Evolutionary conservation across 2,113 vertebrate species (phyloP).

Genomic region (Coreoperca whiteheadi): DNA sequence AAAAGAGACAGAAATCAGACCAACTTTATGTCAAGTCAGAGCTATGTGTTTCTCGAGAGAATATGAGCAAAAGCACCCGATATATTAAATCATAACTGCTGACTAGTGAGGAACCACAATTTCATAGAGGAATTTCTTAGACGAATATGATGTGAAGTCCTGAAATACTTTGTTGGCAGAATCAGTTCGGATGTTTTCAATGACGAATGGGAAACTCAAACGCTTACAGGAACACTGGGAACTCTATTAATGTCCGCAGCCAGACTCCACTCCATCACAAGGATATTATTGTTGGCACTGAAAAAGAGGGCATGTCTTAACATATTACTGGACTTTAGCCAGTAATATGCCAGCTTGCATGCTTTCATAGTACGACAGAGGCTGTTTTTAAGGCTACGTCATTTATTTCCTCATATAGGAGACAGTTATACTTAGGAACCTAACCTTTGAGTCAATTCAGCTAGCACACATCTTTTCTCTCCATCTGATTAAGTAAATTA

Average conservation of each 20-base stretch:
- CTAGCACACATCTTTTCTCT: conserved; percentile 44
- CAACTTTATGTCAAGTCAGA: conserved; percentile 47
- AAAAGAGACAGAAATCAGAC: not conserved
- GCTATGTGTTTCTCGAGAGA: conserved; percentile 25
- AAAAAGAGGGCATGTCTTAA: conserved; percentile 53
- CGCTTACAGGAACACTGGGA: conserved; percentile 51
- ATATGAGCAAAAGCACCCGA: conserved; percentile 26
- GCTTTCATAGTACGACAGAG: conserved; percentile 42
- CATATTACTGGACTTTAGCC: conserved; percentile 67
- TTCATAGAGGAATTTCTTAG: conserved; percentile 16
- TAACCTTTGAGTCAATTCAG: conserved; percentile 42
- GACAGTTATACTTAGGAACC: conserved; percentile 57
- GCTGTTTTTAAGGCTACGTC: conserved; percentile 48
- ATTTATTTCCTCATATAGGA: conserved; percentile 62
- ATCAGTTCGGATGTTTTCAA: conserved; percentile 42
- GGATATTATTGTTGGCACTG: conserved; percentile 75
- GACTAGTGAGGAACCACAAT: conserved; percentile 41
- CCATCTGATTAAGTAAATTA: conserved; percentile 67
- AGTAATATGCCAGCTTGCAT: conserved; percentile 47
- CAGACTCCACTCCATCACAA: conserved; percentile 45
- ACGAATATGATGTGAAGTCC: conserved; percentile 19
- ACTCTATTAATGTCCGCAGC: conserved; percentile 43
- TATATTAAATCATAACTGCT: conserved; percentile 51
- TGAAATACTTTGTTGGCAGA: conserved; percentile 44
- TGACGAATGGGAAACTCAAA: conserved; percentile 41